A percentile compares a stretch with the other conserved stretches of the same genome.
phyloP scores from a whole-genome alignment of 2,113 vertebrate species.

The Bubo bubo region DNA sequence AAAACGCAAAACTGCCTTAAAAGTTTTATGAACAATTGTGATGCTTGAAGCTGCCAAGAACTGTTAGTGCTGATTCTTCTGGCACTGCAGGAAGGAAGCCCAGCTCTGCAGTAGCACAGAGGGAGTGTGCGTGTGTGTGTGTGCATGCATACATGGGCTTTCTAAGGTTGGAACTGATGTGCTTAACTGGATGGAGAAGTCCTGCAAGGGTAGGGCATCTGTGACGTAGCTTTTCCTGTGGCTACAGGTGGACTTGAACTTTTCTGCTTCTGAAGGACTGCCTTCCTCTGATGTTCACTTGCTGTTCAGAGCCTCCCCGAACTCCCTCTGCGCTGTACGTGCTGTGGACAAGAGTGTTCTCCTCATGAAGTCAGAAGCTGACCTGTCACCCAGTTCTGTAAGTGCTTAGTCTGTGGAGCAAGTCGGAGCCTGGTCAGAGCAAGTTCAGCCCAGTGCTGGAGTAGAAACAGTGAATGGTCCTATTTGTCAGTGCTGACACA shows the following conservation, averaged over 20 bases:
- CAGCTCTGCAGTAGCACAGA: background rate
- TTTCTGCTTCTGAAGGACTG: conserved; percentile 70
- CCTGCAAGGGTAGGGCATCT: background rate
- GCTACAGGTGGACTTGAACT: conserved; percentile 77
- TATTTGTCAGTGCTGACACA: background rate
- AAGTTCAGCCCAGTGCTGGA: background rate
- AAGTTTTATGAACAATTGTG: background rate
- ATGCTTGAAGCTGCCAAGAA: background rate
- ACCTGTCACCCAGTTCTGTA: conserved; percentile 74
- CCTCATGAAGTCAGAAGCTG: conserved; percentile 78
- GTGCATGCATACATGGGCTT: rapidly evolving
- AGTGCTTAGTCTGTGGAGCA: background rate
- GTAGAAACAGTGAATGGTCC: background rate
- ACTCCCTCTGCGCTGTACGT: conserved; percentile 85
- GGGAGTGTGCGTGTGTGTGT: too few relatives aligned
- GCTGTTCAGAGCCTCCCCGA: conserved; percentile 69
- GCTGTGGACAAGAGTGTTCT: conserved; percentile 87
- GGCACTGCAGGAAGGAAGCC: background rate
- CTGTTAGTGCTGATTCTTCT: background rate
- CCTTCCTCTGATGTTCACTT: conserved; percentile 77
- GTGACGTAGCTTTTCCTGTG: background rate
- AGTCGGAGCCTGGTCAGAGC: background rate
- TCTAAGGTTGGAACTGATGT: background rate
- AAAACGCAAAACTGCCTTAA: background rate
- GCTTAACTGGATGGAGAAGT: background rate